Conservation (phyloP, 1,140 invertebrate genomes). For the Ectropis grisescens region DNA sequence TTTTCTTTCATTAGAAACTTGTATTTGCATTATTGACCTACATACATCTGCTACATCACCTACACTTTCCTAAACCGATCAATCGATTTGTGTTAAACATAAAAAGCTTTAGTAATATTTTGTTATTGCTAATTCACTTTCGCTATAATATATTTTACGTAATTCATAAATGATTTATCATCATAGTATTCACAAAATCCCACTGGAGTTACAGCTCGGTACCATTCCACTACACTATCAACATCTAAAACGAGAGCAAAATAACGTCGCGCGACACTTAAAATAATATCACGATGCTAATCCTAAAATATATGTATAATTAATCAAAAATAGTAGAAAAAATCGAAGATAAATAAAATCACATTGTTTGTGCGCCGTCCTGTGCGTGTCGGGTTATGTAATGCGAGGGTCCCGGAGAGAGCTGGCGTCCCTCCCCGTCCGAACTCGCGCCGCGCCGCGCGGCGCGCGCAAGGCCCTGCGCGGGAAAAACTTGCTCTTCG, state of each 20-base stretch:
- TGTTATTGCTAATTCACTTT: no score
- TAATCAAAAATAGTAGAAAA: conserved; percentile 59
- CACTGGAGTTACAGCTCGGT: conserved; percentile 18
- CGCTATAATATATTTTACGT: no score
- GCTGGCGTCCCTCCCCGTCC: conserved; percentile 18
- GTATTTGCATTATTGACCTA: no score
- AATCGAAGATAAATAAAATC: conserved; percentile 59
- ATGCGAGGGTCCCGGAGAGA: conserved; percentile 45
- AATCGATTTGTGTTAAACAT: no score
- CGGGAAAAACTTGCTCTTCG: not conserved
- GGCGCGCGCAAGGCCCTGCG: conserved; percentile 12
- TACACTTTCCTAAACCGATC: no score
- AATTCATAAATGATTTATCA: no score
- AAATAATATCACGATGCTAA: conserved; percentile 53
- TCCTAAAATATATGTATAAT: conserved; percentile 63
- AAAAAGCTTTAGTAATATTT: no score
- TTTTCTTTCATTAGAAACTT: no score
- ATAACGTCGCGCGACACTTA: conserved; percentile 42
- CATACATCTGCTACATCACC: no score
- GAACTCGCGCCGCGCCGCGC: conserved; percentile 15
- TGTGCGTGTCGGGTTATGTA: conserved; percentile 65
- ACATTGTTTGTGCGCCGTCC: conserved; percentile 67
- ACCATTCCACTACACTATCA: conserved; percentile 17
- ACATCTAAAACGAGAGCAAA: conserved; percentile 39
- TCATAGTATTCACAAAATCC: no score